phyloP scores from a whole-genome alignment of 2,797 vertebrate species.

The Manis javanica region DNA sequence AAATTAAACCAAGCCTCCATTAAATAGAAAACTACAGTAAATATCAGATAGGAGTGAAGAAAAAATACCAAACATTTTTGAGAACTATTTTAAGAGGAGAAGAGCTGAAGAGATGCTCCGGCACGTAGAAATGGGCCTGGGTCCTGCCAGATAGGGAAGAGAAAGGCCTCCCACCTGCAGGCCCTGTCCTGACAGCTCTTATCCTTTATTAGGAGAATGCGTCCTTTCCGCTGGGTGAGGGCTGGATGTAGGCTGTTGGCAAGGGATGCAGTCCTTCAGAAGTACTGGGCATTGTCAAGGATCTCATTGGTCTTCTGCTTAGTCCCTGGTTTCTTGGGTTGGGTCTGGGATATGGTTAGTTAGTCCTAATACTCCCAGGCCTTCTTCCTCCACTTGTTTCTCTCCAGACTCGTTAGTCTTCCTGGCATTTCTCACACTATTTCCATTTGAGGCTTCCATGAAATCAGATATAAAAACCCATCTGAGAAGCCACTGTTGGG shows the following conservation, averaged over 20 bases:
- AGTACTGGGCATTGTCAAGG: neutral
- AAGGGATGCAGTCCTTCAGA: neutral
- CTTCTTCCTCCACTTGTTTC: neutral
- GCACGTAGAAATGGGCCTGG: neutral
- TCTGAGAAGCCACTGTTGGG: neutral
- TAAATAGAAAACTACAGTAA: conserved; percentile 54
- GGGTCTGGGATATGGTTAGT: neutral
- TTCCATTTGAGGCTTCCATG: neutral
- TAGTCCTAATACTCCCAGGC: neutral
- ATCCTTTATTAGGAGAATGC: neutral
- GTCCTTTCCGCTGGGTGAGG: neutral
- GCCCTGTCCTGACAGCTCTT: neutral
- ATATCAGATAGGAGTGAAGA: neutral
- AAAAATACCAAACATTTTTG: neutral
- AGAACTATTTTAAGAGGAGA: conserved; percentile 44
- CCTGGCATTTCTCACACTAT: neutral
- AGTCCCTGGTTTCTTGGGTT: neutral
- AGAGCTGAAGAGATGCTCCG: neutral
- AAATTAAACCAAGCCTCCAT: conserved; percentile 54
- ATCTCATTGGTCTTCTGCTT: neutral
- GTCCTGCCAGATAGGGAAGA: rapidly evolving
- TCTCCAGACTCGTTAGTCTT: neutral
- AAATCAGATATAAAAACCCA: conserved; percentile 28
- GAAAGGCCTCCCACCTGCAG: neutral
- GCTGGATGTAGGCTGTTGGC: neutral